These are phyloP conservation scores for Oxyura jamaicensis DNA, from an alignment of 2,113 vertebrate species.

Conservation along the genomic window DNA sequence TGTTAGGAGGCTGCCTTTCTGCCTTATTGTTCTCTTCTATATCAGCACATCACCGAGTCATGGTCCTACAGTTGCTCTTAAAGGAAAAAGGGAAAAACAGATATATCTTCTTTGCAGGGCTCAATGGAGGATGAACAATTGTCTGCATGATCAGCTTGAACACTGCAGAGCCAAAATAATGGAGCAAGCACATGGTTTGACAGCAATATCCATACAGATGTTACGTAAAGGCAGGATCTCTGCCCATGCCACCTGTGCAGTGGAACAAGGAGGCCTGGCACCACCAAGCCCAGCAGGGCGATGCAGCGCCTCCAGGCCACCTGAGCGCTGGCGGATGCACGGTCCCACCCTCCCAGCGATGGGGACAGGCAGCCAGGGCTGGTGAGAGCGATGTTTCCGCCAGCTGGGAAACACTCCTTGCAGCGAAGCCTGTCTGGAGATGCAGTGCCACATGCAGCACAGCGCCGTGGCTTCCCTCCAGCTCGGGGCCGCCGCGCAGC, in stretches of 20 bases:
- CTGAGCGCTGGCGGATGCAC: fast-evolving
- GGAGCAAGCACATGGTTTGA: not conserved
- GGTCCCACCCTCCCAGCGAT: fast-evolving
- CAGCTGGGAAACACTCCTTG: not conserved
- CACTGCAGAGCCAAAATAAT: not conserved
- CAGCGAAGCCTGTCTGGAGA: not conserved
- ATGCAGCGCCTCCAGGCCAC: not conserved
- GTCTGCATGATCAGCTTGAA: not conserved
- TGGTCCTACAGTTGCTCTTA: fast-evolving
- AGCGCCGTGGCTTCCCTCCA: not conserved
- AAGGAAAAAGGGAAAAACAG: not conserved
- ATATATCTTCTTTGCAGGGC: not conserved
- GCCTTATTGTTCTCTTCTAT: not conserved
- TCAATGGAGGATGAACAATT: not conserved
- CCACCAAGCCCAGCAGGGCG: not conserved
- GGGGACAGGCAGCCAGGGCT: not conserved
- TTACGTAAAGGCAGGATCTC: not conserved
- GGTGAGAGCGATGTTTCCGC: not conserved
- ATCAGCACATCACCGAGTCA: not conserved
- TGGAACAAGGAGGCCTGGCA: not conserved
- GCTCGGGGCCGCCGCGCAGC: not conserved
- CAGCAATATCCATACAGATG: not conserved
- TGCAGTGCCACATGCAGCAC: not conserved
- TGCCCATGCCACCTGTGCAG: not conserved
- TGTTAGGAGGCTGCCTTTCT: not conserved